phyloP scores from a whole-genome alignment of 1,140 invertebrate species.

The Leptoteleia sp. region DNA sequence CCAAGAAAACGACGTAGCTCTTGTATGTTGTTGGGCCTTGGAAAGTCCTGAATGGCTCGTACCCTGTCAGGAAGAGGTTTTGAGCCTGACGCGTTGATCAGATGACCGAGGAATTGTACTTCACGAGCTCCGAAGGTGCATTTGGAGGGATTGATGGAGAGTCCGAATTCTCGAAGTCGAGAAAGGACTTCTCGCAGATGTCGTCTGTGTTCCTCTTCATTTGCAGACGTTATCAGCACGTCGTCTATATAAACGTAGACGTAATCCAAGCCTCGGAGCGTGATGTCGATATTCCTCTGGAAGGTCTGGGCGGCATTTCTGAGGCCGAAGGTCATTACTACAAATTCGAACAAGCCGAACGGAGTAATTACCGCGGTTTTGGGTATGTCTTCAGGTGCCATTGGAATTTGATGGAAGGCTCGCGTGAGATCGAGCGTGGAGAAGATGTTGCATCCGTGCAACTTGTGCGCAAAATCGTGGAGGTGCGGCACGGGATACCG shows the following conservation, averaged over 20 bases:
- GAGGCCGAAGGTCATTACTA: slow-evolving; percentile 4
- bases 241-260: not conserved
- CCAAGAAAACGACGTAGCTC: not conserved
- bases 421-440: slow-evolving; percentile 78
- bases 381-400: slow-evolving; percentile 25
- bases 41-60: not conserved
- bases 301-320: slow-evolving; percentile 71
- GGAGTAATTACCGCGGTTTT: slow-evolving; percentile 49
- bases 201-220: not conserved
- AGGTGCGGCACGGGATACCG: not conserved
- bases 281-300: slow-evolving; percentile 29
- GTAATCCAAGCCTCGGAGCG: slow-evolving; percentile 11
- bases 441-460: slow-evolving; percentile 77
- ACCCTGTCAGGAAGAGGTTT: not conserved
- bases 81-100: not conserved
- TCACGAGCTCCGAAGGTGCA: not conserved
- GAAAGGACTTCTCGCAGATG: not conserved
- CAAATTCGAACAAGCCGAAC: slow-evolving; percentile 8
- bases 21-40: not conserved
- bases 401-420: slow-evolving; percentile 80
- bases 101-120: not conserved
- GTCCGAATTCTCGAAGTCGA: not conserved
- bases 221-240: not conserved
- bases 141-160: not conserved
- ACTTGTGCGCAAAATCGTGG: slow-evolving; percentile 6